phyloP scores from a whole-genome alignment of 2,113 vertebrate genomes.

The Oreochromis spilurus region DNA sequence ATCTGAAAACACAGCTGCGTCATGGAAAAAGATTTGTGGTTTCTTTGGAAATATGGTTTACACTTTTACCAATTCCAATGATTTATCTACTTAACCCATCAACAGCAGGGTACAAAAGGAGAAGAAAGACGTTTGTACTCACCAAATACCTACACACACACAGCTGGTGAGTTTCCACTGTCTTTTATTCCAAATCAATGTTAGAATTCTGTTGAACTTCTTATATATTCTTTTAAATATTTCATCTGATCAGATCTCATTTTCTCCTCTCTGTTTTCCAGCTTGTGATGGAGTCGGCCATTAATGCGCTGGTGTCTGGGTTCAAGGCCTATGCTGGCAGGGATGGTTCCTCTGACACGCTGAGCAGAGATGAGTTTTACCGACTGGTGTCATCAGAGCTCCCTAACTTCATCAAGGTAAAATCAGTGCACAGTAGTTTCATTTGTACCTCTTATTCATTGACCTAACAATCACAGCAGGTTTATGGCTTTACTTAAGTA shows the following conservation, averaged over 20 bases:
- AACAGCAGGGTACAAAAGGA: not conserved
- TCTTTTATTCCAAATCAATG: not conserved
- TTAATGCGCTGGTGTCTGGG: conserved; percentile 27
- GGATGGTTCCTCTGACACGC: conserved; percentile 30
- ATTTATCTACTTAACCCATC: not conserved
- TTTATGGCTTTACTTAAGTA: not conserved
- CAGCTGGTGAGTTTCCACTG: not conserved
- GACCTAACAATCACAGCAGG: not conserved
- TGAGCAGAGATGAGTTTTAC: conserved; percentile 40
- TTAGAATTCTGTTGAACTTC: not conserved
- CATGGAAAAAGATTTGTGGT: conserved; percentile 23
- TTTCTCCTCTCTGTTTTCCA: not conserved
- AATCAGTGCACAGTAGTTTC: not conserved
- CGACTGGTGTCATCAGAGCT: conserved; percentile 36
- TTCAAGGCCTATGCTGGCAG: conserved; percentile 31
- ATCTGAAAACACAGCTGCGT: not conserved
- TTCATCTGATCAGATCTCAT: not conserved
- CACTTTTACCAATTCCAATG: not conserved
- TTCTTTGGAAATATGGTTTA: not conserved
- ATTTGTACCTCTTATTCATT: not conserved
- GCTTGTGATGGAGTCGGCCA: conserved; percentile 28
- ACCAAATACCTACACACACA: not conserved
- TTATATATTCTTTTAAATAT: not conserved
- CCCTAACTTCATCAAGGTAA: conserved; percentile 35
- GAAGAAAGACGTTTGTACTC: not conserved